Evolutionary conservation across 1,140 invertebrate species (phyloP), one percentile per base, ranked within the genome.

Genomic region (Pissodes strobi): DNA sequence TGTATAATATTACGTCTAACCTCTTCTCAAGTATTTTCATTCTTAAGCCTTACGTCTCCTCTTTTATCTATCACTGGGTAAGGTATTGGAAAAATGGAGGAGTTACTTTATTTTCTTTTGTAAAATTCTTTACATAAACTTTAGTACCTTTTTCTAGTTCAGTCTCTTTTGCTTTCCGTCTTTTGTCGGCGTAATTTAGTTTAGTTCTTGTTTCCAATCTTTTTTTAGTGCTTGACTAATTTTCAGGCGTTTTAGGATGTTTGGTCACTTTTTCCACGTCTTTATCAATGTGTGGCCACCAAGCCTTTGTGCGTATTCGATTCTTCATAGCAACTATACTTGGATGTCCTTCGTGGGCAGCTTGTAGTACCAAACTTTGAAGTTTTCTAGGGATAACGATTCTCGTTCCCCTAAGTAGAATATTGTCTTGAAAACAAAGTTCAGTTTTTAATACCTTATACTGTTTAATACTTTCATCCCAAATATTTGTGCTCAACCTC

Each of bases 321-420:
- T n/a, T n/a, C n/a, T n/a, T n/a, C n/a, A n/a, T n/a, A n/a, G n/a
- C n/a, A n/a, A n/a, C n/a, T n/a, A n/a, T n/a, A n/a, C n/a, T n/a
- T n/a, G n/a, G n/a, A 45, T 0, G 72, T 65, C 71, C 86, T 86
- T 82, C 85, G 86, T 0, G 72, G 74, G n/a, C n/a, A n/a, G n/a
- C n/a, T n/a, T n/a, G n/a, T n/a, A n/a, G n/a, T n/a, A n/a, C n/a
- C n/a, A n/a, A n/a, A n/a, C n/a, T n/a, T n/a, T n/a, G n/a, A n/a
- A 73, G 65, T 71, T 86, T 86, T 82, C 85, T 86, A 0, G 72
- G 74, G 0, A 78, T 77, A 6, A 84, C 79, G 2, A 83, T 82
- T 2, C 76, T 74, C 66, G 85, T 83, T 2, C 75, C 79, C 67
- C 78, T 71, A 25, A 84, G 82, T 38, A 80, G 30, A 6, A 34